A percentile compares a stretch with the other conserved stretches of the same genome.
Evolutionary conservation across 2,888 invertebrate species (phyloP).

Genomic region (Nomada ruficornis): DNA sequence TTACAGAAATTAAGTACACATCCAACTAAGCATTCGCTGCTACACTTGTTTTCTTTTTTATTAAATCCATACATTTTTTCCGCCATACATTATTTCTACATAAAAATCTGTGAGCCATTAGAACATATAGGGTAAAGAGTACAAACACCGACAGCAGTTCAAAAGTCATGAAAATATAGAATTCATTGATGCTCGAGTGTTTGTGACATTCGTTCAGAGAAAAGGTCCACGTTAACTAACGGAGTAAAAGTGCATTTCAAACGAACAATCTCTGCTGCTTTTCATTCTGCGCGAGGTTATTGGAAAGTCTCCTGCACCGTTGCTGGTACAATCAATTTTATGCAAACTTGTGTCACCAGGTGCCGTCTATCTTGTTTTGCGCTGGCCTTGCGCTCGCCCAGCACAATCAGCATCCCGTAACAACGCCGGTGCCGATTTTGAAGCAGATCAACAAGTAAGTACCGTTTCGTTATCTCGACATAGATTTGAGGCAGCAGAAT

Average conservation of each 20-base stretch:
- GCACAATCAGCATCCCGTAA: conserved; percentile 81
- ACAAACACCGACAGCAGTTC: too few species aligned
- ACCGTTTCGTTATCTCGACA: conserved; percentile 17
- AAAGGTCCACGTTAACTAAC: too few species aligned
- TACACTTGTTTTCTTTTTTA: too few species aligned
- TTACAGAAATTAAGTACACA: too few species aligned
- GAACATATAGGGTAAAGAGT: too few species aligned
- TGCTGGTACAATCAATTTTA: conserved; percentile 51
- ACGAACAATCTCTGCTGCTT: conserved; percentile 5
- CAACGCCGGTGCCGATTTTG: conserved; percentile 91
- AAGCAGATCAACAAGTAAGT: conserved; percentile 92
- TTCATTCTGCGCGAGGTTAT: conserved; percentile 46
- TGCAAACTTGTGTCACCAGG: conserved; percentile 71
- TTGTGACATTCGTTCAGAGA: too few species aligned
- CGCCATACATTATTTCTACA: too few species aligned
- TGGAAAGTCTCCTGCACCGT: conserved; percentile 56
- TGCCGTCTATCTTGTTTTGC: conserved; percentile 72
- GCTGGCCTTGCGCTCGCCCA: conserved; percentile 75
- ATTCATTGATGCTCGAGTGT: too few species aligned
- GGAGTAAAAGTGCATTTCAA: conserved; percentile 10
- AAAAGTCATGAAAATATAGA: too few species aligned
- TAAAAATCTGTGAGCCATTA: too few species aligned
- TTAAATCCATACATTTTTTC: too few species aligned
- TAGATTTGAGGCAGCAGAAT: neutral
- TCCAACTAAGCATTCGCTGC: too few species aligned